Evolutionary conservation across 2,113 vertebrate species (phyloP).

Genomic region (Pampusana beccarii): DNA sequence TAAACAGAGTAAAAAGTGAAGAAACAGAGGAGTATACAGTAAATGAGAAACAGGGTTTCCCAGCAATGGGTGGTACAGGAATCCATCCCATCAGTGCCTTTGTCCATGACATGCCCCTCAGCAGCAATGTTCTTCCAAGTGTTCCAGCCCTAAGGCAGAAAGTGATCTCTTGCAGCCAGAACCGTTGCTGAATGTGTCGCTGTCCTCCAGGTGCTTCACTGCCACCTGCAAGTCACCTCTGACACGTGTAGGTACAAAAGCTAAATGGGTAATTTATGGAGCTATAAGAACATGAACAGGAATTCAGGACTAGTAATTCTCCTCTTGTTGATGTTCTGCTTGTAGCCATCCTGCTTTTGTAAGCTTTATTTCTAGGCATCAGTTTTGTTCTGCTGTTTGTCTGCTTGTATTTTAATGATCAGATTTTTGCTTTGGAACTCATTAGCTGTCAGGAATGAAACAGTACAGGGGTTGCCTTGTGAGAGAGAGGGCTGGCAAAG

Average conservation of each 20-base stretch:
- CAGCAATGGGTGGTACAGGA: not conserved
- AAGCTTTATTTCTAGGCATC: not conserved
- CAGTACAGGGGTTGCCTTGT: not conserved
- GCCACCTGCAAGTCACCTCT: not conserved
- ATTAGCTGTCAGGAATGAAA: not conserved
- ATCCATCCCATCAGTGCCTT: not conserved
- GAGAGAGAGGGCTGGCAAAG: not conserved
- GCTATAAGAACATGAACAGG: not conserved
- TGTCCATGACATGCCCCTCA: rapidly evolving
- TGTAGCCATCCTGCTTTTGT: not conserved
- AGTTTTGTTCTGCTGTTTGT: not conserved
- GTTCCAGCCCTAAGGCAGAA: not conserved
- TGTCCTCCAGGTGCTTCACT: not conserved
- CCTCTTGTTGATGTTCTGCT: not conserved
- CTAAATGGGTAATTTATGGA: too few species aligned
- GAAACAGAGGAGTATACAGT: not conserved
- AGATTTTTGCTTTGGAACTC: not conserved
- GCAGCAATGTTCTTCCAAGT: not conserved
- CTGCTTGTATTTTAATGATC: not conserved
- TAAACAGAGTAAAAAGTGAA: not conserved
- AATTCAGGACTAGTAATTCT: not conserved
- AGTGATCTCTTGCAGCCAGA: too few species aligned
- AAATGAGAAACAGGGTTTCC: not conserved
- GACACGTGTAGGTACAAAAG: not conserved
- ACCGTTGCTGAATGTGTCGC: rapidly evolving